Evolutionary conservation across 2,888 invertebrate genomes (phyloP), one percentile per base, ranked within the genome.

Genomic region (Leptarthrus brevirostris): DNA sequence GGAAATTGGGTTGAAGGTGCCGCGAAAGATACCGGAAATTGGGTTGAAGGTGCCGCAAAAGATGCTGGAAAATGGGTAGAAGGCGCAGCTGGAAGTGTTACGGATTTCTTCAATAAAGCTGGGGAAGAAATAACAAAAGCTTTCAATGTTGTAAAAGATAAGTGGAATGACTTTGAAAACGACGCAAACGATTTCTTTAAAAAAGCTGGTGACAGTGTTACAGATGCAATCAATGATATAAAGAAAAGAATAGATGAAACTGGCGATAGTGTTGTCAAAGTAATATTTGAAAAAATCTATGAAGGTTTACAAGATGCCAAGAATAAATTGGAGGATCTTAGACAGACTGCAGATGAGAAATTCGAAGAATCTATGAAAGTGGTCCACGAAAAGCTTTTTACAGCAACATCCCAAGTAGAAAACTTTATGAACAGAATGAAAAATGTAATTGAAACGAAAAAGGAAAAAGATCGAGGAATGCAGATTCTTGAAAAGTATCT

Each of bases 121-220:
- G 61, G 61, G 18, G 40, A 18, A 36, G 61, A 61, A 40, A 61
- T 61, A n/a, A 61, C 34, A 5, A 61, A 61, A 61, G 61, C 61
- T 20, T 24, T 22, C 5, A 3, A 40, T 61, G 40, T 4, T 34
- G 61, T 61, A 6, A 40, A 36, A 40, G 20, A 61, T 10, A 30
- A 61, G n/a, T 61, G 61, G 61, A 61, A 36, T 12, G 30, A 61
- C 10, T 61, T 61, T 3, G 61, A 61, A 40, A 36, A 18, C 1
- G 36, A 61, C n/a, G 61, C 61, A 5, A 61, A 20, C 14, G 10
- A 61, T n/a, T 61, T 61, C 22, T 61, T 61, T n/a, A 61, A 61
- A n/a, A 61, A 61, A 20, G 36, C 22, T 16, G 36, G 30, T 14
- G n/a, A 3, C 5, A 30, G 30, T 3, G 36, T 61, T 4, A 61